Evolutionary conservation across 30 jellyfish, hydroid and myxozoan species (phyloP).

Genomic region (Aurelia aurita): DNA sequence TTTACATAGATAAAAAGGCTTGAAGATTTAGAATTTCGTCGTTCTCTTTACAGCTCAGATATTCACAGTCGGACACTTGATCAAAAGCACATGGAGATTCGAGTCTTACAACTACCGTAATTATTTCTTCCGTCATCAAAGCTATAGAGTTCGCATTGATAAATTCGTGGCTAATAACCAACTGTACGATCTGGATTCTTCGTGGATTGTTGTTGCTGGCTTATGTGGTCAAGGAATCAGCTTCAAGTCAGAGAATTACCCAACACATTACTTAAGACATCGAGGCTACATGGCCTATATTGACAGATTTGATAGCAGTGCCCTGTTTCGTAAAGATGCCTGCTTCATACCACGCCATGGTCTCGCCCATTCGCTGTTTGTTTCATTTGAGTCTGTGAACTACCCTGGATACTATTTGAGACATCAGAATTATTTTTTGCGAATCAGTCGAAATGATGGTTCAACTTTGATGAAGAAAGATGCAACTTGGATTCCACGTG

Average conservation of each 20-base stretch:
- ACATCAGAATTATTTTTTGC: conserved; percentile 5
- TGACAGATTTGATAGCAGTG: neutral
- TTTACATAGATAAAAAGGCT: no score
- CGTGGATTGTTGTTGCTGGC: conserved; percentile 3
- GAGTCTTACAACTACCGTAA: neutral
- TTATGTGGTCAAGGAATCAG: conserved; percentile 32
- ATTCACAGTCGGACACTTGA: neutral
- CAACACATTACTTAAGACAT: conserved; percentile 12
- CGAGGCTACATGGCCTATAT: neutral
- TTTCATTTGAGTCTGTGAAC: conserved; percentile 28
- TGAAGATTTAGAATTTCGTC: no score
- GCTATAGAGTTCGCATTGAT: neutral
- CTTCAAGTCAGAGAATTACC: conserved; percentile 14
- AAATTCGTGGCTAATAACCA: neutral
- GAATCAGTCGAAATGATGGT: conserved; percentile 2
- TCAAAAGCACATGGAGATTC: conserved; percentile 1
- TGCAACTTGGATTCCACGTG: neutral
- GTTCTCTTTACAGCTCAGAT: no score
- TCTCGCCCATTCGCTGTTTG: conserved; percentile 1
- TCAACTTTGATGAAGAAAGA: neutral
- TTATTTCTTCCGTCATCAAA: neutral
- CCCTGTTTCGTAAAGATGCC: conserved; percentile 3
- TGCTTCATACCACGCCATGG: conserved; percentile 9
- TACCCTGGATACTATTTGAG: conserved; percentile 24
- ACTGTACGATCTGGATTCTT: neutral